phyloP scores from a whole-genome alignment of 1,140 invertebrate species.

The Cotesia glomerata region DNA sequence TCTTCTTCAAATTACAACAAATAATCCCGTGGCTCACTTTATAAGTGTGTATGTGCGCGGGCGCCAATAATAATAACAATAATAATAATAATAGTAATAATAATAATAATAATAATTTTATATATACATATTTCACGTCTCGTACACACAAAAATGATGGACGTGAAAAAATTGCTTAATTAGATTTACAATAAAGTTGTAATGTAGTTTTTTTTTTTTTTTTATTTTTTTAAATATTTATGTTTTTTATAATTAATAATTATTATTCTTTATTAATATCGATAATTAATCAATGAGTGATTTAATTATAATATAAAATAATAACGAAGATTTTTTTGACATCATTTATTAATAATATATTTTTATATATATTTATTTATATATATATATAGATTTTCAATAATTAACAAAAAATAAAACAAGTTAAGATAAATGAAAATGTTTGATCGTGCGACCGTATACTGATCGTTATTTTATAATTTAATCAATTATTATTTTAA shows the following conservation, averaged over 20 bases:
- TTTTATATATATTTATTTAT: constrained; percentile 4
- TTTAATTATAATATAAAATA: constrained; percentile 3
- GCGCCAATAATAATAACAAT: neutral
- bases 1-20: neutral
- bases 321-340: constrained; percentile 5
- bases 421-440: neutral
- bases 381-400: constrained; percentile 9
- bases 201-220: neutral
- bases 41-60: constrained; percentile 4
- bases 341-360: neutral
- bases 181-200: neutral
- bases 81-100: neutral
- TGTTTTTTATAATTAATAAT: neutral
- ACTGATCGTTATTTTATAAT: constrained; percentile 20
- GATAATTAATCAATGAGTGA: too few relatives aligned
- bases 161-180: neutral
- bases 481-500: neutral
- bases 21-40: neutral
- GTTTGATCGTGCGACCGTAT: constrained; percentile 11
- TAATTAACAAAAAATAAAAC: constrained; percentile 22
- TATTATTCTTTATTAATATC: neutral
- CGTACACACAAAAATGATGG: neutral
- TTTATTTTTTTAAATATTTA: neutral
- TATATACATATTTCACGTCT: neutral
- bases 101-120: neutral